Base-by-base conservation (phyloP, 2,888 invertebrate genomes). In the Limenitis camilla region DNA sequence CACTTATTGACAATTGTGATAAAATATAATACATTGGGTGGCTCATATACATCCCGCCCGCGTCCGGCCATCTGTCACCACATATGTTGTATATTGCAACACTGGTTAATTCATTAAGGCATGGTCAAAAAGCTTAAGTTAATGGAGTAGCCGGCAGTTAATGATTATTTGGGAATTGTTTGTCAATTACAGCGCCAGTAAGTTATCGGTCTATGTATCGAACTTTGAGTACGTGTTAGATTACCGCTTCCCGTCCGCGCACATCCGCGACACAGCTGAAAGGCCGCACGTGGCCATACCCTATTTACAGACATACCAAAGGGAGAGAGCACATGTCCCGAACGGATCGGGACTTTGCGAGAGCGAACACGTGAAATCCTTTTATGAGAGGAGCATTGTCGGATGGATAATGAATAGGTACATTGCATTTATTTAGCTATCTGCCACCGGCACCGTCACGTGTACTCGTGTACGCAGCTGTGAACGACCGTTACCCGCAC, bases 291-390 rank as follows among this genome's bases (percentile, higher is more conserved):
- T 87, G 86, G 85, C 81, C 79, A 83, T 77, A 82, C 86, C 87
- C 86, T 87, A 87, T 87, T 87, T 87, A 86, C 86, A 85, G 86
- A 85, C 82, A 80, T 78, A 77, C 76, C 76, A 67, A 75, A 84
- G 86, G 85, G 85, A 84, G 85, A 76, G 76, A 82, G 72, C 86
- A 86, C 83, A 86, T 87, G 87, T 86, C 84, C 84, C 78, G 82
- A 81, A 82, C 84, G 78, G 81, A 84, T 85, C 82, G 85, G 78
- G 82, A 85, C 84, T 83, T 81, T 67, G 85, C 82, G 76, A 78
- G 81, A 75, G 76, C 74, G 81, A 76, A 81, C 87, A 87, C 87
- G 86, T 87, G 86, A 83, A 86, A 85, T 86, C 85, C 83, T 81
- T 83, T 85, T 86, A 84, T 87, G 78, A 79, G 79, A 81, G 68